Conservation (phyloP, 1,140 invertebrate genomes). For the Macrobrachium nipponense region DNA sequence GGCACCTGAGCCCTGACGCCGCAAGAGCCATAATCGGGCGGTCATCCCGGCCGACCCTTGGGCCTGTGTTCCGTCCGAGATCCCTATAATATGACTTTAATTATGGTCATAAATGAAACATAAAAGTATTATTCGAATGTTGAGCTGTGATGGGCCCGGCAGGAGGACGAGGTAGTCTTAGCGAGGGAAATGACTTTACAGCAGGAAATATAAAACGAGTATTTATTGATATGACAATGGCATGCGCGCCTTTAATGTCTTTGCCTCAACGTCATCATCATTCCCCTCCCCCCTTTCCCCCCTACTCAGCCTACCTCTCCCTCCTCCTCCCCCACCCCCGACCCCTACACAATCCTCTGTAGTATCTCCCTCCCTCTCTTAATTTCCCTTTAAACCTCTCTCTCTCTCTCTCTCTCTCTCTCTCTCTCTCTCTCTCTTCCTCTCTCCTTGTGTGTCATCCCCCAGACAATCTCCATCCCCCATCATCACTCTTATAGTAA, state of each 20-base stretch:
- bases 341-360: background rate
- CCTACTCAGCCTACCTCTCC: background rate
- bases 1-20: background rate
- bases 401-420: background rate
- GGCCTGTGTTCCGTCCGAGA: background rate
- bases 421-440: background rate
- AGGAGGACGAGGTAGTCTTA: constrained; percentile 21
- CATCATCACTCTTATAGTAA: constrained; percentile 4
- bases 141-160: constrained; percentile 42
- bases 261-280: background rate
- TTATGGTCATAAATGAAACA: constrained; percentile 58
- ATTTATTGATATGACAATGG: constrained; percentile 56
- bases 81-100: constrained; percentile 57
- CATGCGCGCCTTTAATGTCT: constrained; percentile 19
- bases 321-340: background rate
- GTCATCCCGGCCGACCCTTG: background rate
- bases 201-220: constrained; percentile 53
- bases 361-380: background rate
- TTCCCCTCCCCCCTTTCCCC: background rate
- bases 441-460: constrained; percentile 4
- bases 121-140: constrained; percentile 52
- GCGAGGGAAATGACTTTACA: constrained; percentile 47
- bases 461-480: constrained; percentile 3
- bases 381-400: constrained; percentile 1
- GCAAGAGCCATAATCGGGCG: constrained; percentile 4